A percentile compares a stretch with the other conserved stretches of the same genome.
Conservation (phyloP, 1,140 invertebrate genomes). For the Venustaconcha ellipsiformis region DNA sequence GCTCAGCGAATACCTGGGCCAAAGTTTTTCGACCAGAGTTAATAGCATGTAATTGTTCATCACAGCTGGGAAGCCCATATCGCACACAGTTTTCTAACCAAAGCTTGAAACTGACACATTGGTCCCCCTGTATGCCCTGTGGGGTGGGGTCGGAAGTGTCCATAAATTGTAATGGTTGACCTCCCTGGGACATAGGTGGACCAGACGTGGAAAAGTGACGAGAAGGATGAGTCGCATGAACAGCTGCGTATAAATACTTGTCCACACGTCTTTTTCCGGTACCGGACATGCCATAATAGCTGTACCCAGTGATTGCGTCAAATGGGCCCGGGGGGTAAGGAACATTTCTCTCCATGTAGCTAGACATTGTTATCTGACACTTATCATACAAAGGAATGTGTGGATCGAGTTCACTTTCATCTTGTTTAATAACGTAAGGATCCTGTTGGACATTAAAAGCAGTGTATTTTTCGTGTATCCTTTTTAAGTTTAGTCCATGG, state of each 20-base stretch:
- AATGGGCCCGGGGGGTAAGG: constrained; percentile 77
- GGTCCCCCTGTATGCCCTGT: constrained; percentile 58
- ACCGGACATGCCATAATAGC: constrained; percentile 80
- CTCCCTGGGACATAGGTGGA: constrained; percentile 52
- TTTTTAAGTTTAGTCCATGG: constrained; percentile 37
- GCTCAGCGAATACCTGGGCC: constrained; percentile 48
- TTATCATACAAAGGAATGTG: constrained; percentile 20
- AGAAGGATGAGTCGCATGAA: constrained; percentile 71
- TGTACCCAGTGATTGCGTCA: constrained; percentile 64
- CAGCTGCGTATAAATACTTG: constrained; percentile 78
- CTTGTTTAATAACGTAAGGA: not conserved
- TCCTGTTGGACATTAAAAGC: not conserved
- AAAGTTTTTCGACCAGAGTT: constrained; percentile 51
- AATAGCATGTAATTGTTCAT: constrained; percentile 47
- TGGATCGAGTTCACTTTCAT: constrained; percentile 1
- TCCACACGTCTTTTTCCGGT: constrained; percentile 69
- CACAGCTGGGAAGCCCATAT: constrained; percentile 56
- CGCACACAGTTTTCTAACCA: constrained; percentile 60
- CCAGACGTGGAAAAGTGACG: constrained; percentile 28
- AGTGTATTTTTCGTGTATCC: constrained; percentile 32
- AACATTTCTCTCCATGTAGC: constrained; percentile 81
- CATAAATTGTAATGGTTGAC: constrained; percentile 5
- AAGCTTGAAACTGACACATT: constrained; percentile 49
- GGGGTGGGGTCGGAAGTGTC: constrained; percentile 39
- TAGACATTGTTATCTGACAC: constrained; percentile 74